Evolutionary conservation across 2,797 vertebrate genomes (phyloP), one percentile per base, ranked within the genome.

Genomic region (Alectoris magna): DNA sequence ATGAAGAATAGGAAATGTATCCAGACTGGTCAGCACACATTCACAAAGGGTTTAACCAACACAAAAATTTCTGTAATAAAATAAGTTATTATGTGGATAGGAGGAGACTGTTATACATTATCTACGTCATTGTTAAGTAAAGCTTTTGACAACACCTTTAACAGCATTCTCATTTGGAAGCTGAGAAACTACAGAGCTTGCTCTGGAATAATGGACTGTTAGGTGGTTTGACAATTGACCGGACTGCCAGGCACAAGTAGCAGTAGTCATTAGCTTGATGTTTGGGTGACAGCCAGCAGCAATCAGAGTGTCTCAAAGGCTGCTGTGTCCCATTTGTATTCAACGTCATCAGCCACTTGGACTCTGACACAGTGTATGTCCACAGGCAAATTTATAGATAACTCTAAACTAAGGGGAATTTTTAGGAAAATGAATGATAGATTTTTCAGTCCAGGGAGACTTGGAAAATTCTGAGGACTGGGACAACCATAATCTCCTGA

Each of bases 171-270:
- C 9, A 9, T 85, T 76, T 58, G 21, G n/a, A 93, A 76, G 51
- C 0, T 27, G 9, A 84, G 59, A 60, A 75, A 78, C 41, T 11
- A 39, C 19, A 87, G 62, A 77, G 3, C 4, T 36, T 18, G 10
- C 36, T 83, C 72, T 41, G 27, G 43, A 80, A 90, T 72, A 80
- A 58, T 27, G 1, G 82, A 44, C 49, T 56, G 15, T 12, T 34
- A 62, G 27, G 43, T 83, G 9, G 39, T 69, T 9, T 88, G 41
- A 73, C 90, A 85, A 62, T 49, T 49, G 26, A 2, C 39, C 70
- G 6, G 14, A 56, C 17, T 0, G 0, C 9, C 66, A 80, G 19
- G 3, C 29, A 74, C 16, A 67, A 73, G 48, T 15, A 58, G 1
- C 16, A 55, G n/a, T 55, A 9, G 70, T 26, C 73, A 67, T 29